Conservation (phyloP, 2,797 vertebrate genomes). For the Syncerus caffer region DNA sequence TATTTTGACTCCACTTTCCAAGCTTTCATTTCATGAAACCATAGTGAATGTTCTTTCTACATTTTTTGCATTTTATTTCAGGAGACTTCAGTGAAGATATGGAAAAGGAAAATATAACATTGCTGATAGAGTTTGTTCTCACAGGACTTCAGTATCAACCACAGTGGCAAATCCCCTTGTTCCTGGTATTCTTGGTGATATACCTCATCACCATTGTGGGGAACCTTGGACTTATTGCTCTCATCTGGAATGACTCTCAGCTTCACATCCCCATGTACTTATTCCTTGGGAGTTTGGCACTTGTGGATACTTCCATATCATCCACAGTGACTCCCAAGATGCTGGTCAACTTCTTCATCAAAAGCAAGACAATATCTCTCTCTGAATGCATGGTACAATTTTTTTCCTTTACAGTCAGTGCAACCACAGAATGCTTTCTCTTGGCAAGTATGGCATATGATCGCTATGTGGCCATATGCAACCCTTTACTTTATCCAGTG, state of each 20-base stretch:
- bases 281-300: slow-evolving; percentile 6
- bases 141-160: background rate
- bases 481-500: slow-evolving; percentile 37
- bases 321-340: slow-evolving; percentile 13
- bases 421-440: slow-evolving; percentile 35
- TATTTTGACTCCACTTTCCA: background rate
- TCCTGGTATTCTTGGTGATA: background rate
- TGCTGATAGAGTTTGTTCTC: background rate
- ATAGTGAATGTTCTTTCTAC: background rate
- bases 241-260: slow-evolving; percentile 13
- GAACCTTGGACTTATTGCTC: background rate
- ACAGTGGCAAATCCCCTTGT: background rate
- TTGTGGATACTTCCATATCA: slow-evolving; percentile 28
- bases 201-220: background rate
- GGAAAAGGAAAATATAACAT: background rate
- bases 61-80: slow-evolving; percentile 1
- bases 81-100: background rate
- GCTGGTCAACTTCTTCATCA: background rate
- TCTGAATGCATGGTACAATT: slow-evolving; percentile 30
- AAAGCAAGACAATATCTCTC: background rate
- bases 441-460: slow-evolving; percentile 32
- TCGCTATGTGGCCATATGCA: slow-evolving; percentile 38
- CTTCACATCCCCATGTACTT: slow-evolving; percentile 45
- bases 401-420: background rate
- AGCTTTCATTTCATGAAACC: background rate